A percentile compares a stretch with the other conserved stretches of the same genome.
phyloP scores from a whole-genome alignment of 1,140 invertebrate species.

The Lucilia cuprina region DNA sequence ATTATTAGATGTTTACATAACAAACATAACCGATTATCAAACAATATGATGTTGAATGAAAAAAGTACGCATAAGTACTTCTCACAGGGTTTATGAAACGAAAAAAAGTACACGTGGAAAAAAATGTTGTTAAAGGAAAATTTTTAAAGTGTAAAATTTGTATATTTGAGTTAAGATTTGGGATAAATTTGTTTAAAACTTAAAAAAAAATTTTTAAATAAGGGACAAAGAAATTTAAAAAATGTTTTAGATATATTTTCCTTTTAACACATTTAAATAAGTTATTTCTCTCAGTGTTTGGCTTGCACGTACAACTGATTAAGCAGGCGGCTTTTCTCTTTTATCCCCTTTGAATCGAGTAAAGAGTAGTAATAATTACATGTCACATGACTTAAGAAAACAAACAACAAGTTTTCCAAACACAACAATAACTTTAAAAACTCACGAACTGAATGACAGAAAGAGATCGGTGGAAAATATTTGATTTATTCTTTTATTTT shows the following conservation, averaged over 20 bases:
- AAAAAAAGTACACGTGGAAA: no score
- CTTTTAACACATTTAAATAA: neutral
- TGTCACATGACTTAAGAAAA: constrained; percentile 29
- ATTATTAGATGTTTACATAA: constrained; percentile 25
- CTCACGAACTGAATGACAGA: neutral
- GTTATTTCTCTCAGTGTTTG: neutral
- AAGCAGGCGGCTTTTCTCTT: neutral
- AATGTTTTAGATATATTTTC: no score
- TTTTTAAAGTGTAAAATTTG: no score
- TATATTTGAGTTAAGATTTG: no score
- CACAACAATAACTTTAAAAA: neutral
- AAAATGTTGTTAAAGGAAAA: no score
- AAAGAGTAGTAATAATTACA: constrained; percentile 33
- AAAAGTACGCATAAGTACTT: no score
- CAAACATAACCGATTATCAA: constrained; percentile 28
- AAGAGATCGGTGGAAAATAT: neutral
- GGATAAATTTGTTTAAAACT: no score
- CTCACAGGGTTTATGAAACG: no score
- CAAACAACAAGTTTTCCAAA: constrained; percentile 26
- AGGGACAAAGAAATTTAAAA: neutral
- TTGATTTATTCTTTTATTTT: neutral
- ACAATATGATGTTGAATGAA: neutral
- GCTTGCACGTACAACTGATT: neutral
- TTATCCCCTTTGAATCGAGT: neutral
- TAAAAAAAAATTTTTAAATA: no score